Evolutionary conservation across 2,888 invertebrate genomes (phyloP), one percentile per base, ranked within the genome.

Genomic region (Leucoma salicis): DNA sequence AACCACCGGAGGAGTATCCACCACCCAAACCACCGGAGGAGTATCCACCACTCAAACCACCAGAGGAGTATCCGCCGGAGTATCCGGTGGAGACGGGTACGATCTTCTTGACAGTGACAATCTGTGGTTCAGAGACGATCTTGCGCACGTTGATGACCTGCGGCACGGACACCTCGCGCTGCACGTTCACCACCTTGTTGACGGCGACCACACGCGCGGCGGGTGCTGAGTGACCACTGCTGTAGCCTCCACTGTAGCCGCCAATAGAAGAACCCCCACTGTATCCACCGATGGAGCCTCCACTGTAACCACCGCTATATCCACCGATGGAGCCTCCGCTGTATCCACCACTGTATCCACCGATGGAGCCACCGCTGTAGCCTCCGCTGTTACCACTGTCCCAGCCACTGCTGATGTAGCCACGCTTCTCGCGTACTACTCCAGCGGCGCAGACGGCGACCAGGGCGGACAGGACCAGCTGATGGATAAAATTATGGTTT

Each of bases 121-220:
- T 71, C 53, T 74, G 74, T 29, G 75, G 78, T 31, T 65, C 74
- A 46, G 77, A 72, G 50, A 82, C 69, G 14, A 74, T 61, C 55
- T 72, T 79, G 46, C 63, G 73, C 18, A 75, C 73, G 33, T 51
- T 49, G 43, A 73, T 57, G 10, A 72, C 66, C 43, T 70, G 65
- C 0, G 75, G 75, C 31, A 74, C 72, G 35, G 54, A 51, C 40
- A 75, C 57, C 36, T 66, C 69, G 38, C 63, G 70, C 53, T 70
- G 68, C 15, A 70, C 70, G 61, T 66, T 70, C 40, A 73, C 66
- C 16, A 71, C 66, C 53, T 66, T 70, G 48, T 66, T 59, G 55
- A 69, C 63, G 45, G 66, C 50, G 57, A 72, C 53, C 46, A 72
- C 59, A 10, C 14, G 34, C 14, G 24, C 14, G 3, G 24, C 27